A percentile compares a stretch with the other conserved stretches of the same genome.
Evolutionary conservation across 2,888 invertebrate genomes (phyloP).

Genomic region (Cephus sareptanus): DNA sequence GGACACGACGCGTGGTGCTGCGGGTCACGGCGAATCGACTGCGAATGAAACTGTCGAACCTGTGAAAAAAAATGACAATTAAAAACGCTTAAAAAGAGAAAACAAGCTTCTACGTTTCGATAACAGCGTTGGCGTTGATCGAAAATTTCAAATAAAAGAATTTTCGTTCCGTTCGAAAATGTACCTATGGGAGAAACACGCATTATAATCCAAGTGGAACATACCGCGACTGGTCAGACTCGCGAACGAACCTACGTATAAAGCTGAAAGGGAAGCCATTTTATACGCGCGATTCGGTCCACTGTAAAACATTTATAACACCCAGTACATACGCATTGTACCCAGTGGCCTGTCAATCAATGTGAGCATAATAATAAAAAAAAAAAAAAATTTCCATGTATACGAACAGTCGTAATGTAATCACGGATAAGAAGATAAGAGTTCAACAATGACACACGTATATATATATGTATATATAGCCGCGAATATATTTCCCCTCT

Average conservation of each 20-base stretch:
- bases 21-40: neutral
- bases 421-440: neutral
- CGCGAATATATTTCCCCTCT: neutral
- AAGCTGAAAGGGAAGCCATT: neutral
- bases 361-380: neutral
- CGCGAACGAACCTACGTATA: neutral
- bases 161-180: neutral
- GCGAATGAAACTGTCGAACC: neutral
- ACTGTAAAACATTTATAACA: neutral
- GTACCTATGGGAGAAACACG: neutral
- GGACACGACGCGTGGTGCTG: too few relatives aligned
- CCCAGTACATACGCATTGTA: too few relatives aligned
- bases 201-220: neutral
- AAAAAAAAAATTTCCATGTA: neutral
- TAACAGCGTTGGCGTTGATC: neutral
- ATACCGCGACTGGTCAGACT: neutral
- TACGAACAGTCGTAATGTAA: neutral
- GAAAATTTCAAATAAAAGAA: neutral
- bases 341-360: too few relatives aligned
- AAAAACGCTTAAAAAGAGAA: neutral
- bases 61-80: neutral
- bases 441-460: neutral
- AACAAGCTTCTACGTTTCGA: neutral
- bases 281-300: neutral
- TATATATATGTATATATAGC: neutral